A percentile compares a stretch with the other conserved stretches of the same genome.
phyloP scores from a whole-genome alignment of 2,113 vertebrate species.

The Uria lomvia region DNA sequence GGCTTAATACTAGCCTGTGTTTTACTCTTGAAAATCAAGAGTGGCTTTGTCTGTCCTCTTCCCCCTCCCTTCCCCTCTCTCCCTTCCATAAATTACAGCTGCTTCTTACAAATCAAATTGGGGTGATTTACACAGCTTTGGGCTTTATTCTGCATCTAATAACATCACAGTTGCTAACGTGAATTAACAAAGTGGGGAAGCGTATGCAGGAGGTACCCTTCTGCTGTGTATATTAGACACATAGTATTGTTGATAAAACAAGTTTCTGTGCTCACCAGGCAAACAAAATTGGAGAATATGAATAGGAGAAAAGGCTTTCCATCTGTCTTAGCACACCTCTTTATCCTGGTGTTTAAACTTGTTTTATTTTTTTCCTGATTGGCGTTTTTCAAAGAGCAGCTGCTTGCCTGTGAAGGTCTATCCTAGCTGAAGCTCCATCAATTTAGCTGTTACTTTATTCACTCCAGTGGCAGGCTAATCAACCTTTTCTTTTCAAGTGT shows the following conservation, averaged over 20 bases:
- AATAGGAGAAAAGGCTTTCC: constrained; percentile 2
- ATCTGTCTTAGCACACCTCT: constrained; percentile 15
- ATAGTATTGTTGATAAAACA: neutral
- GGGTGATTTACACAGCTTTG: neutral
- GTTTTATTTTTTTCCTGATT: neutral
- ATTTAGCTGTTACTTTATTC: constrained; percentile 15
- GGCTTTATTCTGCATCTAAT: neutral
- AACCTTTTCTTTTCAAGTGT: constrained; percentile 33
- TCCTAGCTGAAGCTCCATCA: neutral
- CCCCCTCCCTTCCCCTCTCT: neutral
- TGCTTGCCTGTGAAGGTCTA: neutral
- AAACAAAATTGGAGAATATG: neutral
- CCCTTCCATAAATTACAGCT: neutral
- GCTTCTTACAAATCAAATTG: neutral
- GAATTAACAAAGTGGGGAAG: neutral
- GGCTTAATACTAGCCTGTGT: neutral
- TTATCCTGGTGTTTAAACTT: neutral
- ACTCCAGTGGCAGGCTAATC: neutral
- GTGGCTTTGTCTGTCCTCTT: neutral
- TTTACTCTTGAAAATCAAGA: neutral
- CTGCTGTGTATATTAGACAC: neutral
- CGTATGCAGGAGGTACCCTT: neutral
- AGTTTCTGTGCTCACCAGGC: neutral
- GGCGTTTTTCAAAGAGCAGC: constrained; percentile 14
- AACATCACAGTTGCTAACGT: neutral